A percentile compares a stretch with the other conserved stretches of the same genome.
phyloP scores from a whole-genome alignment of 2,113 vertebrate species.

The Elephantulus edwardii region DNA sequence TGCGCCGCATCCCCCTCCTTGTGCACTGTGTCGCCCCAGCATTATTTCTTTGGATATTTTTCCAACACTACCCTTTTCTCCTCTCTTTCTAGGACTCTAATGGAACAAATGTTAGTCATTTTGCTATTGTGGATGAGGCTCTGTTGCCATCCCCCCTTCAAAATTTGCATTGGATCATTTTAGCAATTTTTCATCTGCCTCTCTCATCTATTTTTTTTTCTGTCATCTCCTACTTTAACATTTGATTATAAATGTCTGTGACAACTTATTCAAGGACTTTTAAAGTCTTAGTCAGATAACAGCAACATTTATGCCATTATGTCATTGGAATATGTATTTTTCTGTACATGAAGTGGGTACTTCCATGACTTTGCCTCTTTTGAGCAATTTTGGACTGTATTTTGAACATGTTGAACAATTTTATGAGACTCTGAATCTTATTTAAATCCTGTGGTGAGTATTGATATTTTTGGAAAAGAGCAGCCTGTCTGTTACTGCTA shows the following conservation, averaged over 20 bases:
- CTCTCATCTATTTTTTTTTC: neutral
- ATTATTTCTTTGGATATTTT: neutral
- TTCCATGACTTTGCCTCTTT: constrained; percentile 3
- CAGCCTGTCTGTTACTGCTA: neutral
- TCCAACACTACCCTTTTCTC: neutral
- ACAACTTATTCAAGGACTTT: neutral
- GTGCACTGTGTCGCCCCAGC: too few relatives aligned
- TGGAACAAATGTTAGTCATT: neutral
- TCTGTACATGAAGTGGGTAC: neutral
- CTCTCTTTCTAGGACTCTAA: neutral
- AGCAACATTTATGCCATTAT: neutral
- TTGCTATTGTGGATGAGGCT: neutral
- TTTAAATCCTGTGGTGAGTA: neutral
- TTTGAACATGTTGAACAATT: neutral
- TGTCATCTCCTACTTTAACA: constrained; percentile 1
- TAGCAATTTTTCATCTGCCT: neutral
- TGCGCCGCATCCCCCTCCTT: too few relatives aligned
- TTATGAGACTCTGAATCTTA: neutral
- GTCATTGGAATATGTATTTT: neutral
- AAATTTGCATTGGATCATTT: neutral
- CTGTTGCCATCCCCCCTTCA: neutral
- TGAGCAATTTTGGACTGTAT: neutral
- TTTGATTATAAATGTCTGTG: constrained; percentile 25
- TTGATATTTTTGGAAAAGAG: neutral
- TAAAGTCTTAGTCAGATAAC: neutral